Conservation (phyloP, 2,113 vertebrate species). For the Regulus satrapa region DNA sequence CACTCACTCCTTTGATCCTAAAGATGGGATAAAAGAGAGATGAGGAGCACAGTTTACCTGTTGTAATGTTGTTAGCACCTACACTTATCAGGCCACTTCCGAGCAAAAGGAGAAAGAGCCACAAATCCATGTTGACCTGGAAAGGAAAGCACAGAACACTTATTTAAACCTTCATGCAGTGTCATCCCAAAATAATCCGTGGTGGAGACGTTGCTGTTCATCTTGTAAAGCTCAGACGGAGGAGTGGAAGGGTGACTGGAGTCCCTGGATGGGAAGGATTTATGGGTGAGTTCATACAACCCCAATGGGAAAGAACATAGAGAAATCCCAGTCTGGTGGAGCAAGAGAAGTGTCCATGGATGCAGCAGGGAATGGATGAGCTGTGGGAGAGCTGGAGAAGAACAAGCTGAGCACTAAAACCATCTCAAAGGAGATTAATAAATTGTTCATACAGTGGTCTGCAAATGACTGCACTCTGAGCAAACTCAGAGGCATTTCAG, state of each 20-base stretch:
- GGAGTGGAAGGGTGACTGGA: background rate
- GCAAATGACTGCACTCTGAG: background rate
- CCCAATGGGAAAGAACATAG: fast-evolving
- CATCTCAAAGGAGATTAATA: background rate
- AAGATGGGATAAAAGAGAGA: background rate
- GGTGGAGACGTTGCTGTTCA: fast-evolving
- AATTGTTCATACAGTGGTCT: fast-evolving
- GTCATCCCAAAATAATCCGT: background rate
- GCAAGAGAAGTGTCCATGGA: background rate
- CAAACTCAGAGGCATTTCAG: background rate
- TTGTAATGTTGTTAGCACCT: conserved; percentile 64
- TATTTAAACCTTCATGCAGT: background rate
- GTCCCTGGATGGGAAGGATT: background rate
- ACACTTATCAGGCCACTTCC: conserved; percentile 72
- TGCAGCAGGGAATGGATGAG: background rate
- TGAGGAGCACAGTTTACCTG: conserved; percentile 67
- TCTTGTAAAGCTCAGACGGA: background rate
- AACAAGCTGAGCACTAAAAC: background rate
- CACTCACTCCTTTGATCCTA: background rate
- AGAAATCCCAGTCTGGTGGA: background rate
- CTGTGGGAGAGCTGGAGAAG: background rate
- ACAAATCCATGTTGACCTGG: conserved; percentile 92
- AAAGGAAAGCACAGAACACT: background rate
- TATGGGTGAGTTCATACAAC: fast-evolving
- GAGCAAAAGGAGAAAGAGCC: conserved; percentile 85